Percentiles rank a stretch among this genome's conserved stretches.
phyloP scores from a whole-genome alignment of 2,797 vertebrate genomes.

The Buphagus erythrorhynchus region DNA sequence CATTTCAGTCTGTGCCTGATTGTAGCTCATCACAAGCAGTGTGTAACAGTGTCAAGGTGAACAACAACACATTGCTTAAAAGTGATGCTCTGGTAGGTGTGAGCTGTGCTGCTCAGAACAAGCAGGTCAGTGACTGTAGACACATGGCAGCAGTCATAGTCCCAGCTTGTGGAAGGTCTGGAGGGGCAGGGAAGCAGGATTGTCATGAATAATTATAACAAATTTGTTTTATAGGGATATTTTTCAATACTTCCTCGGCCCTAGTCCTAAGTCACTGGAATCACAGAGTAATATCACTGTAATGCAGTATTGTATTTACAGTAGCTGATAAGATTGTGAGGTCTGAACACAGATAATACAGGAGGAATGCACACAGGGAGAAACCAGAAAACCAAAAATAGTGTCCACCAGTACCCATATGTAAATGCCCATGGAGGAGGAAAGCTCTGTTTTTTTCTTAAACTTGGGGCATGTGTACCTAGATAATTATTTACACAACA shows the following conservation, averaged over 20 bases:
- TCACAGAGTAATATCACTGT: not conserved
- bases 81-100: not conserved
- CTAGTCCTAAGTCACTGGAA: not conserved
- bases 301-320: not conserved
- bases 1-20: not conserved
- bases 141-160: not conserved
- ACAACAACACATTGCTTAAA: not conserved
- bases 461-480: not conserved
- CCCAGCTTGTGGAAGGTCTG: not conserved
- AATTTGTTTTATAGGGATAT: not conserved
- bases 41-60: not conserved
- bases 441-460: not conserved
- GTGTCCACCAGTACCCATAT: not conserved
- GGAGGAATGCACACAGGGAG: not conserved
- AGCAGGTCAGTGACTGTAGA: not conserved
- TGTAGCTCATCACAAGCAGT: not conserved
- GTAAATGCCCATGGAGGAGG: not conserved
- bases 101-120: not conserved
- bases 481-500: not conserved
- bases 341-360: not conserved
- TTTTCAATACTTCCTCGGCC: not conserved
- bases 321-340: not conserved
- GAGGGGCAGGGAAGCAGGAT: not conserved
- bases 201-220: not conserved
- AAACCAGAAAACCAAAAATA: not conserved